A percentile compares a stretch with the other conserved stretches of the same genome.
Evolutionary conservation across 2,113 vertebrate genomes (phyloP).

Genomic region (Dasyprocta punctata): DNA sequence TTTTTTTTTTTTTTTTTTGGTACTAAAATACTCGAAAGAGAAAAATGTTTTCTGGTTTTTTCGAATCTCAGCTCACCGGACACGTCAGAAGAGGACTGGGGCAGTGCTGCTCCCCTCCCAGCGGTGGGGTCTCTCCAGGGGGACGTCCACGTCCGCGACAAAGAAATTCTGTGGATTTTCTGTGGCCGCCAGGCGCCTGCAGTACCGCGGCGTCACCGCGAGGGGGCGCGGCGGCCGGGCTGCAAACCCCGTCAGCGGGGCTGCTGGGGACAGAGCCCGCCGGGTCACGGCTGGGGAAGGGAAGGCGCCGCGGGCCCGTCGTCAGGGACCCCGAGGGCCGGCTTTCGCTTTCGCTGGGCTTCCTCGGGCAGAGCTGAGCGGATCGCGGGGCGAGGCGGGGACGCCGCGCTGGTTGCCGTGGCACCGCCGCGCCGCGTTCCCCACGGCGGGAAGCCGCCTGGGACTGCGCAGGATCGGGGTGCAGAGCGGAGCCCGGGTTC

Average conservation of each 20-base stretch:
- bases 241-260: no score
- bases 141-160: neutral
- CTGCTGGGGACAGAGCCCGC: no score
- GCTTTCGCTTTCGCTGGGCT: constrained; percentile 30
- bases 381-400: neutral
- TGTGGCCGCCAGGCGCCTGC: neutral
- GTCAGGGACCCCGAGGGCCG: constrained; percentile 52
- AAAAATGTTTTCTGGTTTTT: neutral
- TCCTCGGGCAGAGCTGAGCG: neutral
- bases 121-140: neutral
- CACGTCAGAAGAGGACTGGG: neutral
- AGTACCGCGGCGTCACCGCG: accelerated
- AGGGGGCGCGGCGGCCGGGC: constrained; percentile 30
- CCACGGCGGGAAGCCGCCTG: no score
- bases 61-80: neutral
- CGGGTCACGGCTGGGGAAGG: neutral
- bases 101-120: neutral
- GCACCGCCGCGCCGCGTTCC: no score
- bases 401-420: no score
- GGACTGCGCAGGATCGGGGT: no score
- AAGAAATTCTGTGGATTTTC: neutral
- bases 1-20: no score
- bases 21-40: neutral
- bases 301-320: neutral
- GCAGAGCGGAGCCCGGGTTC: no score